Percentiles rank a stretch among this genome's conserved stretches.
phyloP scores from a whole-genome alignment of 2,797 vertebrate genomes.

The Helostoma temminkii region DNA sequence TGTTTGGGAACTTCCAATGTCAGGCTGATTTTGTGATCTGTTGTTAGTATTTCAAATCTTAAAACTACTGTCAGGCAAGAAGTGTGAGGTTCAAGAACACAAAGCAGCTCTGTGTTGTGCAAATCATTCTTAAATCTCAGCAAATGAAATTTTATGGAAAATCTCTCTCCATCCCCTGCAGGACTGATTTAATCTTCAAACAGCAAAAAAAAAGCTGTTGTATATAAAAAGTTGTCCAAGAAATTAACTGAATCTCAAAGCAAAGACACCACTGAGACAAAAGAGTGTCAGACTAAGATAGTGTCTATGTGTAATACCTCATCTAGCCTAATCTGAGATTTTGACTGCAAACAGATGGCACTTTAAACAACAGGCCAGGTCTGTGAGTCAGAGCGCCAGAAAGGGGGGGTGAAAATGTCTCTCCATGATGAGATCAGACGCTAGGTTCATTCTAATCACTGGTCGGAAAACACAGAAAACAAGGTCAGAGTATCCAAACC shows the following conservation, averaged over 20 bases:
- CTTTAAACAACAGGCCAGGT: slow-evolving; percentile 44
- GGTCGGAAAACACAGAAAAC: not conserved
- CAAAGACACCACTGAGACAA: slow-evolving; percentile 50
- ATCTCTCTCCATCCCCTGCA: slow-evolving; percentile 29
- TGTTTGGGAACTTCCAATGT: slow-evolving; percentile 3
- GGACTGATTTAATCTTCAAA: slow-evolving; percentile 22
- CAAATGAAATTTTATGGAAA: slow-evolving; percentile 34
- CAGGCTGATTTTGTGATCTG: not conserved
- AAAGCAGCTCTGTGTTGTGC: slow-evolving; percentile 21
- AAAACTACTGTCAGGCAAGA: not conserved
- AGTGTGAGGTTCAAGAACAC: not conserved
- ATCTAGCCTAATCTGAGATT: slow-evolving; percentile 61
- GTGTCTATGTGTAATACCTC: slow-evolving; percentile 60
- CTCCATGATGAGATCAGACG: slow-evolving; percentile 45
- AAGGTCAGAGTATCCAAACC: not conserved
- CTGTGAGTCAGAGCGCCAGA: slow-evolving; percentile 6
- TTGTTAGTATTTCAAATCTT: slow-evolving; percentile 7
- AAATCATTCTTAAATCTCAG: slow-evolving; percentile 31
- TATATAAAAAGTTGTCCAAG: slow-evolving; percentile 22
- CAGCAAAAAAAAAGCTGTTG: not conserved
- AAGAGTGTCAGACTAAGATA: slow-evolving; percentile 60
- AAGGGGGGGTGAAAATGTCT: slow-evolving; percentile 29
- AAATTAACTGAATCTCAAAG: slow-evolving; percentile 41
- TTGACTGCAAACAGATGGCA: slow-evolving; percentile 70
- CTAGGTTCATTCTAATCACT: slow-evolving; percentile 23